These are phyloP conservation scores for Pedionomus torquatus DNA, from an alignment of 2,113 vertebrate genomes.

Conservation along the genomic window DNA sequence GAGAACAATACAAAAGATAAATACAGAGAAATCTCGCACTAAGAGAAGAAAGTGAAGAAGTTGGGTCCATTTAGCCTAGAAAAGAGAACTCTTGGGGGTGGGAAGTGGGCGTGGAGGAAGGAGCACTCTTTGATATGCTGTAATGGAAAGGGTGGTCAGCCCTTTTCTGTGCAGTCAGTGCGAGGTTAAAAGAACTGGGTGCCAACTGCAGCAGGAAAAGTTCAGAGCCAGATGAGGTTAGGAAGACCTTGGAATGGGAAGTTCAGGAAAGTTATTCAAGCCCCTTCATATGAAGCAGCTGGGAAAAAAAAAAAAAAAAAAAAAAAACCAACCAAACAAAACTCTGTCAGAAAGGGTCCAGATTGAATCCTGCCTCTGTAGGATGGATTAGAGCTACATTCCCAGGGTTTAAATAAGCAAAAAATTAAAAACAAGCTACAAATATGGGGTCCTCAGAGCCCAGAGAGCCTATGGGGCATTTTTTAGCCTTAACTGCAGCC, in stretches of 20 bases:
- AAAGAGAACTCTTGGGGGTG: neutral
- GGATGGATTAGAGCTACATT: neutral
- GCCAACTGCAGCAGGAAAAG: neutral
- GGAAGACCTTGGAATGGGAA: neutral
- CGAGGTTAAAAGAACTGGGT: neutral
- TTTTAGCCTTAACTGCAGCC: neutral
- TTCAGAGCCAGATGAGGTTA: neutral
- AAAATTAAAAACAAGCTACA: neutral
- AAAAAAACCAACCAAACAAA: too few relatives aligned
- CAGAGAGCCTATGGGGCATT: neutral
- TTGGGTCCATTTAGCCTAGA: neutral
- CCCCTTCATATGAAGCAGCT: neutral
- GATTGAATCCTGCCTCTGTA: neutral
- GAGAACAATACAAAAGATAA: neutral
- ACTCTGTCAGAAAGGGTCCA: neutral
- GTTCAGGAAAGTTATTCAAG: neutral
- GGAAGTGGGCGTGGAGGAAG: neutral
- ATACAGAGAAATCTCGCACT: neutral
- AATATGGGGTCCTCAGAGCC: neutral
- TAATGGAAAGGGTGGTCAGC: slow-evolving; percentile 21
- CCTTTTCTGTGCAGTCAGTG: neutral
- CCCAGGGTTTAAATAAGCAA: neutral
- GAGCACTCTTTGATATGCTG: neutral
- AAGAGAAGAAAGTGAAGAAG: neutral
- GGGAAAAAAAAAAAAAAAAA: neutral